Base-by-base conservation (phyloP, 2,888 invertebrate genomes). In the Lasioglossum morio region DNA sequence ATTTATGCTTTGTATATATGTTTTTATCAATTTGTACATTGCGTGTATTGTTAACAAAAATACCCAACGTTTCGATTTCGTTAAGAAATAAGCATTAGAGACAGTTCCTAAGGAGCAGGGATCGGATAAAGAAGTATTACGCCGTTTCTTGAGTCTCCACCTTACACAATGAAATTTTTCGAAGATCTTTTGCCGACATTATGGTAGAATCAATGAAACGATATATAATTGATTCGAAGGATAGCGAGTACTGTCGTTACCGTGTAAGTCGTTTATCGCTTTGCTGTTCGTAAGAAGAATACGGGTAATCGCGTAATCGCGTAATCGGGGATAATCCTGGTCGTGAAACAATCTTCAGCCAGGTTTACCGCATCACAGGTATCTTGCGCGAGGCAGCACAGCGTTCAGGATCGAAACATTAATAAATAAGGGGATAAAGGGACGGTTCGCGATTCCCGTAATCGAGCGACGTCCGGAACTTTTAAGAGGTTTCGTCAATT, bases 401-500 rank as follows among this genome's bases (percentile, higher is more conserved):
- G 10, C 34, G 66, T 34, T 66, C 34, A 7, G 34, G 19, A 66
- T 66, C 34, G 34, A 19, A 34, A 34, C 34, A 66, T 66, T 66
- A 40, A 70, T 70, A 70, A 70, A 70, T 40, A 70, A 70, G 8
- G 37, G 37, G 70, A 70, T 40, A n/a, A 70, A 40, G 40, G 19
- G 23, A 37, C 40, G 37, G 70, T 12, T 23, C 40, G 66, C 34
- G 63, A 66, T 66, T 66, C 69, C 46, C 40, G 48, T 72, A 73
- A 77, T 57, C 53, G 53, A 46, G 34, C 23, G 27, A n/a, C 57
- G 77, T 3, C 1, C 57, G 53, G 34, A 82, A 53, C 19, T 77
- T 82, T 78, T 48, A 72, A 77, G 66, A 66, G n/a, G 23, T 57
- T 53, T 48, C 60, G 63, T 63, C 46, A 72, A 48, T 60, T 81